Conservation (phyloP, 2,113 vertebrate genomes). For the Urocitellus parryii region DNA sequence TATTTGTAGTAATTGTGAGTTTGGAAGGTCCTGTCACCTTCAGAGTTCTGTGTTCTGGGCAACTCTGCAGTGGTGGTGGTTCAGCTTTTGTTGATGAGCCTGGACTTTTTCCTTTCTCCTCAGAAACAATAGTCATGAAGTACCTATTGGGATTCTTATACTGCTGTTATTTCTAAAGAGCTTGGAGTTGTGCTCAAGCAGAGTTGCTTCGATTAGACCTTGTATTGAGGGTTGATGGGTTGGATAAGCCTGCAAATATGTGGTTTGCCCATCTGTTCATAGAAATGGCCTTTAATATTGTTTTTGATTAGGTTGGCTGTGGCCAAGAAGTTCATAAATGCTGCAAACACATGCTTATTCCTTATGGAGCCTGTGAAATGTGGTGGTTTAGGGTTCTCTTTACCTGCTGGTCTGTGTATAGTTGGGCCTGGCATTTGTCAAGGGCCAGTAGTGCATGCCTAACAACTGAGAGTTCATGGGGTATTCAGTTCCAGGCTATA, state of each 20-base stretch:
- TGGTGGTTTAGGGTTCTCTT: constrained; percentile 47
- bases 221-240: constrained; percentile 50
- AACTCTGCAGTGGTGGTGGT: background rate
- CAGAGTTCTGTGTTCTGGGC: constrained; percentile 18
- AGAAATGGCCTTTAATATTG: constrained; percentile 54
- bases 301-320: constrained; percentile 58
- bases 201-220: constrained; percentile 64
- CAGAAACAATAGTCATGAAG: constrained; percentile 19
- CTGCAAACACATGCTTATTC: constrained; percentile 25
- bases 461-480: background rate
- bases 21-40: constrained; percentile 51
- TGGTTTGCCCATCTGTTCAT: background rate
- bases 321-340: constrained; percentile 3
- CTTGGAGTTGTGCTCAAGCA: constrained; percentile 43
- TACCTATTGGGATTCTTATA: constrained; percentile 26
- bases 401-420: background rate
- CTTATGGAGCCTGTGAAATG: background rate
- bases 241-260: background rate
- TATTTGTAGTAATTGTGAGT: constrained; percentile 49
- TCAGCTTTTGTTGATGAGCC: constrained; percentile 50
- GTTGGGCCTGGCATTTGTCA: background rate
- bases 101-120: background rate
- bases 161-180: constrained; percentile 34
- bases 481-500: background rate
- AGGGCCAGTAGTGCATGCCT: constrained; percentile 40